phyloP scores from a whole-genome alignment of 2,797 vertebrate species.

The Okamejei kenojei region DNA sequence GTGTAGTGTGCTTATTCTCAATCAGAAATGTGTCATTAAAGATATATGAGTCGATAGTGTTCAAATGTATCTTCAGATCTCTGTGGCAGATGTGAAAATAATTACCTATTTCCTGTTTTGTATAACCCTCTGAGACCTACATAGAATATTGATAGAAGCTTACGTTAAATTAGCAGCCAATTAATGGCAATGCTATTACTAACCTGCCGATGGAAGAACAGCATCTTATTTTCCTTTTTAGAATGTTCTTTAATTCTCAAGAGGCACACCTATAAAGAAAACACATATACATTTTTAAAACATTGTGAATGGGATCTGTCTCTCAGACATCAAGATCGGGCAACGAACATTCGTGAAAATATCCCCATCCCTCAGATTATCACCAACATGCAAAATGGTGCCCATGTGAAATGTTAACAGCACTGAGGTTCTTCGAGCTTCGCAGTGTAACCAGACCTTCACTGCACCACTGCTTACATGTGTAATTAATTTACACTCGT shows the following conservation, averaged over 20 bases:
- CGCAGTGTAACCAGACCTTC: background rate
- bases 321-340: too few species aligned
- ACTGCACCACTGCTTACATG: background rate
- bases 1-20: conserved; percentile 5
- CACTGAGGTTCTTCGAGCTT: background rate
- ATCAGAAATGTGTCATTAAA: conserved; percentile 25
- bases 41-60: background rate
- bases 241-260: background rate
- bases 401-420: background rate
- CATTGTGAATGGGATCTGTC: background rate
- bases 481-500: background rate
- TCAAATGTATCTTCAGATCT: conserved; percentile 43
- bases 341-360: background rate
- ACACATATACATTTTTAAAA: background rate
- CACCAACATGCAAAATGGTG: background rate
- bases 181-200: conserved; percentile 54
- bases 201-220: conserved; percentile 48
- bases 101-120: conserved; percentile 51
- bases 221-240: background rate
- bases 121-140: conserved; percentile 49
- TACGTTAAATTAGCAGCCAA: conserved; percentile 59
- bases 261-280: background rate
- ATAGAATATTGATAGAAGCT: conserved; percentile 53
- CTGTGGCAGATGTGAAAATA: conserved; percentile 52
- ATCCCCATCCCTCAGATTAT: background rate